Conservation (phyloP, 1,140 invertebrate species). For the Anoplolepis gracilipes region DNA sequence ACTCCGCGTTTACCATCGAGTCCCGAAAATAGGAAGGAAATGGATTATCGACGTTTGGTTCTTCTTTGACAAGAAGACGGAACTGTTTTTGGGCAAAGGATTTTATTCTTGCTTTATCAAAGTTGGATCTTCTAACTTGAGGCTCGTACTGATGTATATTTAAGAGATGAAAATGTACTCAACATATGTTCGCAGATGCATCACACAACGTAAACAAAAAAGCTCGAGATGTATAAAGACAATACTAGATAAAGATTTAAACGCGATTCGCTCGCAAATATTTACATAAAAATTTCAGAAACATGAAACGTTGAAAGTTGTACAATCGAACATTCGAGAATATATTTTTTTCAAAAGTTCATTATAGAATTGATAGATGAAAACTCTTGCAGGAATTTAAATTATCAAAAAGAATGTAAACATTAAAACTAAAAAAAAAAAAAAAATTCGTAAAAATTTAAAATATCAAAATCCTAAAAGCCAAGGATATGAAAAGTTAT, state of each 20-base stretch:
- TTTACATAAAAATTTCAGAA: background rate
- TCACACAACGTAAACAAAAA: background rate
- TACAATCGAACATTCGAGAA: background rate
- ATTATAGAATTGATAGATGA: background rate
- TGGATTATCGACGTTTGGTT: background rate
- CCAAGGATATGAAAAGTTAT: background rate
- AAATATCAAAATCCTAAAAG: background rate
- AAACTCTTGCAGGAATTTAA: background rate
- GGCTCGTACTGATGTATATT: background rate
- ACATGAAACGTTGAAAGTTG: background rate
- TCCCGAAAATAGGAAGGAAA: background rate
- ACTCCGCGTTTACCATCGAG: background rate
- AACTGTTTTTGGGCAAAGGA: too few relatives aligned
- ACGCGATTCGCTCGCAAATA: background rate
- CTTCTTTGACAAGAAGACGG: background rate
- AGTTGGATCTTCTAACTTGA: constrained; percentile 12
- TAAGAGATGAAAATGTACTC: background rate
- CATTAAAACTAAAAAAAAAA: background rate
- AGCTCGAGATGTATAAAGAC: background rate
- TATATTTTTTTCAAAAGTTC: background rate
- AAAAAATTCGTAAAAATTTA: background rate
- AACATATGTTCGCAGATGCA: background rate
- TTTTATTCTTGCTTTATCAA: background rate
- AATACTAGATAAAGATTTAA: background rate
- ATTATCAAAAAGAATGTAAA: background rate